Base-by-base conservation (phyloP, 2,797 vertebrate genomes). In the Coilia nasus region DNA sequence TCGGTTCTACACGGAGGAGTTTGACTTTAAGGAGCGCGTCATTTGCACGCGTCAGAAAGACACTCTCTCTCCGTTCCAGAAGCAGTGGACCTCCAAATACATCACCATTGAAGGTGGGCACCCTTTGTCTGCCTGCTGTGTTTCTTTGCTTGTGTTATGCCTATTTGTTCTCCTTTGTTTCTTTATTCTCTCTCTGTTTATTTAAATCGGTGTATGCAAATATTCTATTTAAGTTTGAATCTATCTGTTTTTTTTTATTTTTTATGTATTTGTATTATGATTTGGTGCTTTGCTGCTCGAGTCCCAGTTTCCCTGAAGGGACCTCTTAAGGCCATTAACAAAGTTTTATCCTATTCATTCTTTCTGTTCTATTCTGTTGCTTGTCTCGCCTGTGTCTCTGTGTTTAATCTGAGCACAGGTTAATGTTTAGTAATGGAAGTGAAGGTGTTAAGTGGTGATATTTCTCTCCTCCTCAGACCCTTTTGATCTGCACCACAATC, bases 41-140 rank as follows among this genome's bases (percentile, higher is more conserved):
- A 95, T 99, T 90, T 97, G 96, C 87, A 96, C 97, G 89, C 96
- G 98, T 86, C 97, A 97, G 89, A 96, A 93, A 83, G 93, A 87
- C 87, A 92, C 97, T 47, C 97, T 99, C 93, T 98, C 97, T 91
- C 98, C 98, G 84, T 99, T 99, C 94, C 98, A 98, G 93, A 99
- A 99, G 90, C 97, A 99, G 86, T 99, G 98, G 98, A 98, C 98
- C 0, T 98, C 98, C 82, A 99, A 98, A 90, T 98, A 98, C 89
- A 98, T 99, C 75, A 97, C 97, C 87, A 98, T 99, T 90, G 98
- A 99, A 97, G 98, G 98, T 98, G 93, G 90, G 25, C 2, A 0
- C 64, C 6, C n/a, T 71, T 71, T 17, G 25, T 71, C 14, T 12
- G 25, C 11, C 25, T 3, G 17, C 64, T 15, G 23, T 31, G 35